A percentile compares a stretch with the other conserved stretches of the same genome.
phyloP scores from a whole-genome alignment of 2,888 invertebrate species.

The Leptopterna dolabrata region DNA sequence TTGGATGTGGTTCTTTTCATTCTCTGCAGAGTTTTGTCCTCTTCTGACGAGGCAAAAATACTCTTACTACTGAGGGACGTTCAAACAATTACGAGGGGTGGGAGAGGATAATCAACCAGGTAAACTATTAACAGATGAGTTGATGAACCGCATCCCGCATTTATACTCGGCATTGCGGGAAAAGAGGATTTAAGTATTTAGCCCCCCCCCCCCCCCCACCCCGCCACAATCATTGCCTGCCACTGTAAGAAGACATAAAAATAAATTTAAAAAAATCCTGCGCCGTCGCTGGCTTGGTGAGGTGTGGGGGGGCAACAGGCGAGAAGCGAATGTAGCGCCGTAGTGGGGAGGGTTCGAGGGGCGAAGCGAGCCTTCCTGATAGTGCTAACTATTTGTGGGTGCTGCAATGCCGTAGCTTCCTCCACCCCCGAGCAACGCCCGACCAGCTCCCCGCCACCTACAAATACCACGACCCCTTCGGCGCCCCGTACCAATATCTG shows the following conservation, averaged over 20 bases:
- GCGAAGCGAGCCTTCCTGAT: background rate
- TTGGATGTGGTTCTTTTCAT: no score
- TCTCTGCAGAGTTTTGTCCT: no score
- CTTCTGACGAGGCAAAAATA: no score
- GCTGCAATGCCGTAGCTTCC: conserved; percentile 40
- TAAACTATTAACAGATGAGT: conserved; percentile 34
- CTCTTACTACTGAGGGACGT: no score
- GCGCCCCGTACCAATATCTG: conserved; percentile 4
- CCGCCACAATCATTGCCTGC: background rate
- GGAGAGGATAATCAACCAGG: background rate
- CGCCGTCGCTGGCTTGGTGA: no score
- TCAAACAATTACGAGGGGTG: background rate
- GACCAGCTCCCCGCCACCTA: background rate
- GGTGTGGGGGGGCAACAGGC: no score
- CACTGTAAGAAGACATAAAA: background rate
- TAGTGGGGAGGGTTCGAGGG: background rate
- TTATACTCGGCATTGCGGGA: conserved; percentile 46
- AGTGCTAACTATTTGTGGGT: conserved; percentile 45
- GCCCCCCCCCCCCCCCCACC: background rate
- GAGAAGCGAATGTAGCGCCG: background rate
- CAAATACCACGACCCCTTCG: background rate
- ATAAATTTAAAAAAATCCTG: no score
- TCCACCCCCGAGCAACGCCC: background rate
- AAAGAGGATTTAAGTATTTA: conserved; percentile 48
- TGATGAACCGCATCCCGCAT: conserved; percentile 40